Percentiles rank a stretch among this genome's conserved stretches.
These are phyloP conservation scores for Ammodytes marinus DNA, from an alignment of 2,113 vertebrate genomes.

Conservation along the genomic window DNA sequence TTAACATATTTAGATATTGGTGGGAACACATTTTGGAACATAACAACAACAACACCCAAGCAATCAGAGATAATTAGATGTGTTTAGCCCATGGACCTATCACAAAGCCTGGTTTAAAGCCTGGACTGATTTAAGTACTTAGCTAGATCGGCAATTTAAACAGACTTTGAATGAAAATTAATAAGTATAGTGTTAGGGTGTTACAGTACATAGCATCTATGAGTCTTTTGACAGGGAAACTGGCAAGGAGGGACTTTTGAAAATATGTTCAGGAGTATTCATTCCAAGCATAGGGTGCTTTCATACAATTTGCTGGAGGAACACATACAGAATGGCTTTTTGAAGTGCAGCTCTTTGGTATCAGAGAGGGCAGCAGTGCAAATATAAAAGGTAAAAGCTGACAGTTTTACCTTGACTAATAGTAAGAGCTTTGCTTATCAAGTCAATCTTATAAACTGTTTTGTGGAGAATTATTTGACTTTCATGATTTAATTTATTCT, in stretches of 20 bases:
- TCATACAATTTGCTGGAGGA: constrained; percentile 17
- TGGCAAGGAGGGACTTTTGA: background rate
- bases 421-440: constrained; percentile 5
- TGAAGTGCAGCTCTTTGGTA: constrained; percentile 24
- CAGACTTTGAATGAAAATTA: background rate
- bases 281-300: background rate
- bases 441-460: constrained; percentile 28
- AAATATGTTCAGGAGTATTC: background rate
- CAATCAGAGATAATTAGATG: background rate
- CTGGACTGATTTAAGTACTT: background rate
- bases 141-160: background rate
- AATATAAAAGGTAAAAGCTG: constrained; percentile 5
- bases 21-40: background rate
- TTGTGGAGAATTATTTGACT: constrained; percentile 21
- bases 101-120: no score
- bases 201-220: background rate
- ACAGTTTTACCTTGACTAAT: background rate
- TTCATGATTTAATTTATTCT: constrained; percentile 50
- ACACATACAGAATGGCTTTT: constrained; percentile 12
- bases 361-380: background rate
- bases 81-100: background rate
- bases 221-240: background rate
- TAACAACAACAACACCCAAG: background rate
- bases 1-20: constrained; percentile 18
- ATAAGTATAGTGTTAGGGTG: background rate